Base-by-base conservation (phyloP, 2,113 vertebrate species). In the Dipodomys spectabilis region DNA sequence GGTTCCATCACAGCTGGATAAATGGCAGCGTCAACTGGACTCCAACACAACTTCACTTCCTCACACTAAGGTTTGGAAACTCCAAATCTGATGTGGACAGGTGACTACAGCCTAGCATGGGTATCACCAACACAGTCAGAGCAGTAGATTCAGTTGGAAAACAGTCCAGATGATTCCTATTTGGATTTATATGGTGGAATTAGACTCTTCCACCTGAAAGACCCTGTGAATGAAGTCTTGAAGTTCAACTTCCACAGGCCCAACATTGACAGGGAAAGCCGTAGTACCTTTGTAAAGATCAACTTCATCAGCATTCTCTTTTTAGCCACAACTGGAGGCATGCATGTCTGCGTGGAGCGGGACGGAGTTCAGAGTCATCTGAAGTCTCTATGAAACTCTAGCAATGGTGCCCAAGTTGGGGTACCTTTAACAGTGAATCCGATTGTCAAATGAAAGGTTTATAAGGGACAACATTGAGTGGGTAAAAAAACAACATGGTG, bases 401-500 rank as follows among this genome's bases (percentile, higher is more conserved):
- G 3, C 16, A 15, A 44, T 32, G 69, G 7, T 0, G n/a, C 57
- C 35, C 39, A 15, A 28, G 16, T 9, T 6, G 71, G 32, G 27
- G 2, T 39, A 9, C 35, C 71, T 75, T 22, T 81, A 81, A 64
- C 25, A 74, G 4, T 57, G 73, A 30, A 22, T 88, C 49, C 65
- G 19, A 7, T 1, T 71, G 7, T 75, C 27, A 6, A 27, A 23
- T 64, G 20, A 13, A 68, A 82, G 32, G 45, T 27, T 53, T 16
- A 18, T 44, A 60, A 57, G 4, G 28, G n/a, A 57, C 73, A 83
- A n/a, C 10, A 6, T 7, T 13, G 49, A 35, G 23, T 7, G 8
- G 1, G 3, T 0, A 1, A 78, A 1, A 78, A 53, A 7, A 7
- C 8, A 23, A 12, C 2, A 39, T 0, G 8, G 53, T 13, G 16